phyloP scores from a whole-genome alignment of 2,113 vertebrate species.

The Callionymus lyra region DNA sequence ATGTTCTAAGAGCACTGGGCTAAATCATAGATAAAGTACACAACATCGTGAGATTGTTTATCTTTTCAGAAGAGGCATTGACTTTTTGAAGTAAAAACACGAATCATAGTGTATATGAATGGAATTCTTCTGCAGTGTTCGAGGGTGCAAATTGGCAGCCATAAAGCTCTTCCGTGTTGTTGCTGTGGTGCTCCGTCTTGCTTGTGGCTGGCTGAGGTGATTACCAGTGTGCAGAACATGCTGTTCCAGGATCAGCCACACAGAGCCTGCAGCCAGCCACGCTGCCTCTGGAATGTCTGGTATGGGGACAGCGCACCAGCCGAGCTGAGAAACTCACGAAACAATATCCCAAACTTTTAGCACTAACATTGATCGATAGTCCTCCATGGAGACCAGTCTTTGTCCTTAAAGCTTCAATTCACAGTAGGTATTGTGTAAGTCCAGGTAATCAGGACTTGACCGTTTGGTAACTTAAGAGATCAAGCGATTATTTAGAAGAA shows the following conservation, averaged over 20 bases:
- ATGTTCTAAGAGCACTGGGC: conserved; percentile 36
- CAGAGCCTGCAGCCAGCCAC: conserved; percentile 46
- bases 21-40: conserved; percentile 23
- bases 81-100: conserved; percentile 1
- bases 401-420: too few relatives aligned
- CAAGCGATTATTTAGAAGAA: too few relatives aligned
- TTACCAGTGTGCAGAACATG: conserved; percentile 44
- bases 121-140: conserved; percentile 37
- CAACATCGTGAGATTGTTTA: conserved; percentile 27
- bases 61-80: conserved; percentile 6
- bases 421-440: too few relatives aligned
- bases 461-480: too few relatives aligned
- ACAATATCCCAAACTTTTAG: conserved; percentile 28
- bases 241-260: conserved; percentile 57
- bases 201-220: conserved; percentile 50
- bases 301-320: conserved; percentile 50
- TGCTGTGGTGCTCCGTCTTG: conserved; percentile 39
- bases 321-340: conserved; percentile 18
- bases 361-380: conserved; percentile 3
- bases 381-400: background rate
- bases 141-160: conserved; percentile 27
- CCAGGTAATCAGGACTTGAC: too few relatives aligned
- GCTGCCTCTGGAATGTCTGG: conserved; percentile 67
- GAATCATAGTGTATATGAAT: conserved; percentile 29
- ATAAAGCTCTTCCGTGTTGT: conserved; percentile 45